A percentile compares a stretch with the other conserved stretches of the same genome.
Conservation (phyloP, 2,113 vertebrate species). For the Corydoras maculifer region DNA sequence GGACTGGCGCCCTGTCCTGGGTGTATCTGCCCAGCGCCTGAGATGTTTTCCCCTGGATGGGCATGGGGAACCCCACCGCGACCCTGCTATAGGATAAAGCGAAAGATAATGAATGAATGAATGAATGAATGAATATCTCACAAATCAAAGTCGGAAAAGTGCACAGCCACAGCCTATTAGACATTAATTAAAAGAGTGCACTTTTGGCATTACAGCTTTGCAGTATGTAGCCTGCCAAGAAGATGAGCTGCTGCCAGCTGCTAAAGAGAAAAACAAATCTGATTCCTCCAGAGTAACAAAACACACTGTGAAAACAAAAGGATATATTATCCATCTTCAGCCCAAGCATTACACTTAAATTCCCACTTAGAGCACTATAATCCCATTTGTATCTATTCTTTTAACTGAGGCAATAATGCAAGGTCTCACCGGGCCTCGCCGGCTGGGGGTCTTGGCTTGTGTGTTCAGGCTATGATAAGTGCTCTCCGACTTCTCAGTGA, state of each 20-base stretch:
- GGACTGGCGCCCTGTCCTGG: too few relatives aligned
- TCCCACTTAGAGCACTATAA: background rate
- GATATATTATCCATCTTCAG: background rate
- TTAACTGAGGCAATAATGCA: background rate
- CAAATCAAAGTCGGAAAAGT: too few relatives aligned
- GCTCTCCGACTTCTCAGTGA: constrained; percentile 89
- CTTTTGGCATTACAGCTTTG: constrained; percentile 3
- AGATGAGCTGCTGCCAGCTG: constrained; percentile 16
- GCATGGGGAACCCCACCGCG: too few relatives aligned
- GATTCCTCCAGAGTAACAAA: background rate
- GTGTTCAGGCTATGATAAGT: constrained; percentile 93
- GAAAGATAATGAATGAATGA: too few relatives aligned
- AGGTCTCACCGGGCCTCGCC: constrained; percentile 77
- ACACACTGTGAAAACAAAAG: background rate
- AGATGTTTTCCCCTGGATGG: too few relatives aligned
- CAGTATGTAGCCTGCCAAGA: constrained; percentile 9
- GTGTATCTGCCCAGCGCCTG: too few relatives aligned
- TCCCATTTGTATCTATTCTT: background rate
- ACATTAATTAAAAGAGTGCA: background rate
- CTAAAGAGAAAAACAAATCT: background rate
- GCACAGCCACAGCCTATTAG: too few relatives aligned
- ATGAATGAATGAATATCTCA: too few relatives aligned
- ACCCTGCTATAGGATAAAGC: too few relatives aligned
- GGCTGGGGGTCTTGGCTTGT: constrained; percentile 76
- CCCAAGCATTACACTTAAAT: background rate